Evolutionary conservation across 2,888 invertebrate genomes (phyloP).

Genomic region (Pherbina coryleti): DNA sequence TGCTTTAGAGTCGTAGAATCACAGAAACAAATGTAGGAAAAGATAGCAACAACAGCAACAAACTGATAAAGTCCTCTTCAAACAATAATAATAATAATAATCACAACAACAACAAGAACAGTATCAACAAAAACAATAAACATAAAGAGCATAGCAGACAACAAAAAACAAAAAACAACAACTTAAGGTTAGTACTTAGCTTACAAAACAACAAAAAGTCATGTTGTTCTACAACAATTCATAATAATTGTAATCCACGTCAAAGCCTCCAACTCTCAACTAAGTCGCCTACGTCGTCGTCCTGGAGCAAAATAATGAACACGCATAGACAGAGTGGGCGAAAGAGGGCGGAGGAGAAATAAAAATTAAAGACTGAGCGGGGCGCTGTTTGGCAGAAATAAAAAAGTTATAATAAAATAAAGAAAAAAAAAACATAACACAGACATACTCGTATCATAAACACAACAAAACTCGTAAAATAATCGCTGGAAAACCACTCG

Average conservation of each 20-base stretch:
- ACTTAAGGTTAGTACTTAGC: background rate
- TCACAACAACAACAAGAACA: background rate
- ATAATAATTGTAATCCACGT: slow-evolving; percentile 30
- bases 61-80: slow-evolving; percentile 43
- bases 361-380: background rate
- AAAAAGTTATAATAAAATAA: background rate
- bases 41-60: slow-evolving; percentile 4
- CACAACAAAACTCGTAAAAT: slow-evolving; percentile 18
- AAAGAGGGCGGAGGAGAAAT: background rate
- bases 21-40: background rate
- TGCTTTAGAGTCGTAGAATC: background rate
- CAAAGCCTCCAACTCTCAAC: background rate
- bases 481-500: slow-evolving; percentile 36
- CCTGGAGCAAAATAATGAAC: background rate
- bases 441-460: background rate
- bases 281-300: background rate
- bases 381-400: background rate
- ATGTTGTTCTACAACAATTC: slow-evolving; percentile 13
- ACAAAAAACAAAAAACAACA: slow-evolving; percentile 7
- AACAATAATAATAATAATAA: slow-evolving; percentile 18
- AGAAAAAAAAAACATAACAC: background rate
- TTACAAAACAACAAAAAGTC: slow-evolving; percentile 12
- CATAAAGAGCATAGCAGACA: background rate
- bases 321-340: background rate
- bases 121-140: background rate